Evolutionary conservation across 2,797 vertebrate genomes (phyloP), one percentile per base, ranked within the genome.

Genomic region (Sarcophilus harrisii): DNA sequence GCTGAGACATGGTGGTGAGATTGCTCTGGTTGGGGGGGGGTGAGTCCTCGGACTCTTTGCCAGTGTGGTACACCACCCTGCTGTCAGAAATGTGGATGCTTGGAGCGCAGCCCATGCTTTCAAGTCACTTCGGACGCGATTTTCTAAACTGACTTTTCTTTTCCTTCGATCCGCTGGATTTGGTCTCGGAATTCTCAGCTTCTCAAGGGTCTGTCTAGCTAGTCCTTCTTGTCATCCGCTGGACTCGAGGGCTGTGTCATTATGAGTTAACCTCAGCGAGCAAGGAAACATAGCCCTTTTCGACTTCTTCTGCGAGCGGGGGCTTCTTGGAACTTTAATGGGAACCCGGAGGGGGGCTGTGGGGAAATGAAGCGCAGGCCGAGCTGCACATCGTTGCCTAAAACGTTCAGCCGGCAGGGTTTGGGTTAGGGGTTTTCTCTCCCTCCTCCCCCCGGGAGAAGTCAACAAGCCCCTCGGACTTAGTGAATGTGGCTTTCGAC

Each of bases 71-170:
- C 98, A 99, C 99, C 99, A 99, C 99, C 99, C 99, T 98, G 98
- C 97, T 99, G 98, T 99, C 99, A 98, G 99, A 99, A 98, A 99
- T 99, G 99, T 99, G 99, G 98, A 99, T 99, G 99, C 99, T 99
- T 98, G 99, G 99, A 99, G 99, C 99, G 99, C 99, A 99, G 99
- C 99, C 99, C 99, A 99, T 99, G 99, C 99, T 99, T 99, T 99
- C 99, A 98, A 98, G 95, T 98, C 99, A 99, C 98, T 98, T 99
- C 97, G 97, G 98, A 98, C 91, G 90, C 98, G 93, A 98, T 97
- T 98, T 87, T 87, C 73, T 87, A 87, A 87, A 49, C 45, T 45
- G 73, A 27, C 73, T 87, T 87, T 87, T 87, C 73, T 87, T 87
- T 87, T 87, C 38, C 73, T 87, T 87, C 38, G 73, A 11, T 87